Base-by-base conservation (phyloP, 2,888 invertebrate genomes). In the Euclidia mi region DNA sequence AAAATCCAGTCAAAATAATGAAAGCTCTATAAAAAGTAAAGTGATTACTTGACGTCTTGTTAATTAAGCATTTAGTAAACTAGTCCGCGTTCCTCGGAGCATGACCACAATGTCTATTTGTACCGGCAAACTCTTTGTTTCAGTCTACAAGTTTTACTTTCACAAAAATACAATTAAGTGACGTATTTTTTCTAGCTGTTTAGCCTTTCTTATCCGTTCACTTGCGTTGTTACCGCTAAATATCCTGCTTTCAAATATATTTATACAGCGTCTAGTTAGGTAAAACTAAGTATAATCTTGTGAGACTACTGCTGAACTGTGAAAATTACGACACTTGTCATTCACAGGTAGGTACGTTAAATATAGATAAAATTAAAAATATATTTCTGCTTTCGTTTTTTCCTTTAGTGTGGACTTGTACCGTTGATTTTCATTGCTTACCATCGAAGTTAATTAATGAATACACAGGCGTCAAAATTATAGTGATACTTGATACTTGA, bases 41-140 rank as follows among this genome's bases (percentile, higher is more conserved):
- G 20, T 25, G 7, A 25, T n/a, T n/a, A 25, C 20, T 3, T 25
- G 38, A 31, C 31, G 15, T 9, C 38, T 52, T 4, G 6, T 40
- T 52, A 40, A 44, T 44, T 45, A 38, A 25, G 28, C 28, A 40
- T 44, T 44, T 34, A 28, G 38, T 47, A 29, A 45, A 63, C 56
- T 50, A 58, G 59, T 53, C 31, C 51, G 47, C 14, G 44, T 42
- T 60, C 46, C 3, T 6, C 38, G 60, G 69, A 75, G 56, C 68
- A 32, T 65, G 48, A 61, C 62, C 43, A 55, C 52, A 74, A 57
- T 53, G 37, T 56, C 44, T 62, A 50, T 61, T 57, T 66, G 50
- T 59, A 55, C 59, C 51, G 62, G 56, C 43, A 62, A 61, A 68
- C 53, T 74, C 69, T 65, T 74, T 74, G 73, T 74, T 74, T 74